Conservation (phyloP, 2,797 vertebrate genomes). For the Mormyrus proboscirostris region DNA sequence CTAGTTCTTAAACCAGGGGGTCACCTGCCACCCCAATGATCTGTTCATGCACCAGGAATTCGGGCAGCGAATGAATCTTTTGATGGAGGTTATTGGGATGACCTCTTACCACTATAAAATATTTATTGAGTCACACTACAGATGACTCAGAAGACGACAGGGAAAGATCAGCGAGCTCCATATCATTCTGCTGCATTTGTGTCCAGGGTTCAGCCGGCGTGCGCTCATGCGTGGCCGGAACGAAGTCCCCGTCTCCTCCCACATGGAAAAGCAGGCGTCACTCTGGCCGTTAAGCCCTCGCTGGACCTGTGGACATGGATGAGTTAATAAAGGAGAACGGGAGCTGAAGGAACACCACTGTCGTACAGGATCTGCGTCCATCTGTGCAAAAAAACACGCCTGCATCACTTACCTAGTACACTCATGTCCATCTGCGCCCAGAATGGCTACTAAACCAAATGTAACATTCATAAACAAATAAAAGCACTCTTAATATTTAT, state of each 20-base stretch:
- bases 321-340: neutral
- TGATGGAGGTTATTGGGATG: neutral
- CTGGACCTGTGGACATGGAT: neutral
- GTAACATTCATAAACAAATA: neutral
- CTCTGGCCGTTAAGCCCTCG: neutral
- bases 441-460: neutral
- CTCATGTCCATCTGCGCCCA: neutral
- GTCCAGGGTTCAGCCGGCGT: neutral
- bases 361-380: neutral
- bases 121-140: neutral
- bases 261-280: neutral
- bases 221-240: neutral
- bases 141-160: neutral
- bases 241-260: neutral
- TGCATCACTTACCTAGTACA: neutral
- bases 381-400: neutral
- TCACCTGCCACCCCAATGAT: neutral
- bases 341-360: neutral
- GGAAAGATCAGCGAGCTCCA: neutral
- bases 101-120: constrained; percentile 1
- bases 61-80: neutral
- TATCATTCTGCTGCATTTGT: neutral
- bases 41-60: neutral
- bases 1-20: neutral
- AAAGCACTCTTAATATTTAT: neutral